Evolutionary conservation across 2,888 invertebrate species (phyloP), one percentile per base, ranked within the genome.

Genomic region (Clusia tigrina): DNA sequence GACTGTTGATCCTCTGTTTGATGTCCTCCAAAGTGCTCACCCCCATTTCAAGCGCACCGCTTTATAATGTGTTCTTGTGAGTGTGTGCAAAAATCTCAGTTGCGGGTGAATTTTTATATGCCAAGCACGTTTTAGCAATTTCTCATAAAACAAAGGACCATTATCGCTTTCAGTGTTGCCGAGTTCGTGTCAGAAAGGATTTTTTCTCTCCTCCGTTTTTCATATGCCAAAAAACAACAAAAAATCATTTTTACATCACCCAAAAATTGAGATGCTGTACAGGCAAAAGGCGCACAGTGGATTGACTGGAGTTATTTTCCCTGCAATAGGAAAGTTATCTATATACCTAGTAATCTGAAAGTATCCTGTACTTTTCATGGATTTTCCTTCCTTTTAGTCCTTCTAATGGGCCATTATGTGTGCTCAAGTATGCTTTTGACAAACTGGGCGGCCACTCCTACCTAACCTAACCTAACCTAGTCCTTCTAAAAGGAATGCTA

Each of bases 81-180:
- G 38, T 52, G 52, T 24, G n/a, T 15, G 54, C 32, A 23, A 57
- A 26, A 59, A 59, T 59, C 59, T 22, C 42, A 59, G 54, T 51
- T 54, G 24, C 24, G 23, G 10, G n/a, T 55, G 9, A 32, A 10
- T 37, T 64, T 68, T 69, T 63, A 60, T 67, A 81, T 82, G 77
- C 81, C 57, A 67, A 71, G 74, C 81, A 81, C 81, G 81, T 79
- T 78, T 80, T 75, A 72, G 80, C 81, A 82, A 81, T 81, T 82
- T 82, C 80, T 81, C 81, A 81, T 81, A 80, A 78, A 81, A 81
- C 81, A 81, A 80, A 80, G 79, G 80, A 78, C 78, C 80, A 80
- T 79, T 80, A 80, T 78, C 79, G 80, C 76, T 78, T 77, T 77
- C 54, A 22, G 54, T 54, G 25, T 25, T 26, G 54, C 17, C 25